These are phyloP conservation scores for Aptenodytes patagonicus DNA, from an alignment of 2,113 vertebrate species.

Conservation along the genomic window DNA sequence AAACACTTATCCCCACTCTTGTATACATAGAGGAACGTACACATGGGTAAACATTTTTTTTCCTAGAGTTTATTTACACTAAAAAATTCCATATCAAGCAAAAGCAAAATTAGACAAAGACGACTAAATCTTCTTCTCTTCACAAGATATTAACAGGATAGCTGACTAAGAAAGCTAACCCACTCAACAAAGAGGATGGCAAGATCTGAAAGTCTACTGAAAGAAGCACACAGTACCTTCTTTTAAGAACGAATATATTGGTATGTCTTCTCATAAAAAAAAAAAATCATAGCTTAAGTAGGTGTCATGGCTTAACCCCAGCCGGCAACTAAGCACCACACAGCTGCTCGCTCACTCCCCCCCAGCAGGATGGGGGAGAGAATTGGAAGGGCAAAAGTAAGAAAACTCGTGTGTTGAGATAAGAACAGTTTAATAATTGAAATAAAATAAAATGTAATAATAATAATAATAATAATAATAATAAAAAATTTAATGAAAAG, in stretches of 20 bases:
- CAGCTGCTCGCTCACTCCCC: fast-evolving
- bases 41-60: neutral
- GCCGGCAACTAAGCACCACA: neutral
- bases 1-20: neutral
- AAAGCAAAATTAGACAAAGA: neutral
- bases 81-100: neutral
- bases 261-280: neutral
- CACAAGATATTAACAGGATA: neutral
- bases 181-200: neutral
- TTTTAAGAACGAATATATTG: neutral
- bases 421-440: neutral
- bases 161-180: neutral
- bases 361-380: neutral
- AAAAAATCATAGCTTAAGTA: neutral
- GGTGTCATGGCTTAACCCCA: neutral
- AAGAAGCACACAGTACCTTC: neutral
- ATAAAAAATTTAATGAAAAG: neutral
- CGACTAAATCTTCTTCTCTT: neutral
- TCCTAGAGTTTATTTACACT: neutral
- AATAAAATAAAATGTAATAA: neutral
- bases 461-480: neutral
- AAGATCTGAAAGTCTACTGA: neutral
- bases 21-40: fast-evolving
- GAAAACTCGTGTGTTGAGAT: neutral
- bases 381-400: neutral